Evolutionary conservation across 2,113 vertebrate species (phyloP), one percentile per base, ranked within the genome.

Genomic region (Athene cunicularia): DNA sequence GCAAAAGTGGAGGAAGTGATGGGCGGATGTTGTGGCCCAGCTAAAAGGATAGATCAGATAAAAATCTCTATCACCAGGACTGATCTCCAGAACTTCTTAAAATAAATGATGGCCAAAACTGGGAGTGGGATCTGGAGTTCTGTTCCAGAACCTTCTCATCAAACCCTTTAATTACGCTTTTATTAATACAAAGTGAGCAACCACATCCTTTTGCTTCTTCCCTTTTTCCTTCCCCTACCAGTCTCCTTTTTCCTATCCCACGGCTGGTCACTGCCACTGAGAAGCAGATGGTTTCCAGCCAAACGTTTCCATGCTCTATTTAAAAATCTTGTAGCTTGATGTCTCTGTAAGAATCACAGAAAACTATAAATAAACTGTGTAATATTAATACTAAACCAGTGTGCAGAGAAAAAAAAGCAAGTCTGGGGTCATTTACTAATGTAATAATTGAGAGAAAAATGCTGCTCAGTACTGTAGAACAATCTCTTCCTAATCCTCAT

Each of bases 231-330:
- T 83, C 67, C 66, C 45, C 30, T 88, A 1, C 21, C 18, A 41
- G 22, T 5, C 45, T 86, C 79, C 39, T 66, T 67, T 33, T 37
- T n/a, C 23, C 71, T 47, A 11, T 52, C 63, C 92, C 72, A 47
- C 0, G 1, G 81, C 55, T 73, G 63, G 93, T 68, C 95, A 92
- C 33, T 74, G 60, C 63, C 4, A 2, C 60, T 47, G 59, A 92
- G 67, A n/a, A 90, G 74, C 82, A 93, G 82, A 80, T 86, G 83
- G 75, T 77, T 94, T 66, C 88, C 80, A 95, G 88, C 39, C 72
- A 92, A 88, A 87, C 0, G 0, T 67, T 92, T 86, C 83, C 83
- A 81, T 7, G 43, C 68, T 80, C 66, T 90, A 80, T 90, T 96
- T 94, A 94, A 93, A 93, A 94, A 73, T 14, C 81, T 47, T 62